Percentiles rank a stretch among this genome's conserved stretches.
Evolutionary conservation across 2,888 invertebrate species (phyloP).

Genomic region (Anticlea derivata): DNA sequence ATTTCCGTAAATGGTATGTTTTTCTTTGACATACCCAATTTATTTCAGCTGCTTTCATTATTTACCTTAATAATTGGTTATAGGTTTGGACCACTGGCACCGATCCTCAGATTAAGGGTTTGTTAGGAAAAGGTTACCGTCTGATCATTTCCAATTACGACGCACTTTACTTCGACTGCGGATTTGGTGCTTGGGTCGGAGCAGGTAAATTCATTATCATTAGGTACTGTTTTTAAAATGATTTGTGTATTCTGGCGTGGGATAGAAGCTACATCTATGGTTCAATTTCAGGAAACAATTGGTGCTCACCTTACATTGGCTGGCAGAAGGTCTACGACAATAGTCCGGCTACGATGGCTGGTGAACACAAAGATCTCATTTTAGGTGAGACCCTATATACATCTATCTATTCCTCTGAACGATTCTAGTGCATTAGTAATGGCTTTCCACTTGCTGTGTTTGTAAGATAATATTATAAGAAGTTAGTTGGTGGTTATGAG

Average conservation of each 20-base stretch:
- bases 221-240: background rate
- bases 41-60: no score
- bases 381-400: slow-evolving; percentile 83
- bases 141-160: slow-evolving; percentile 95
- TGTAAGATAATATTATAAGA: no score
- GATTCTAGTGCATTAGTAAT: no score
- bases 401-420: no score
- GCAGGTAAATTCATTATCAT: slow-evolving; percentile 61
- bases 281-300: slow-evolving; percentile 88
- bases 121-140: slow-evolving; percentile 88
- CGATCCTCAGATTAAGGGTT: slow-evolving; percentile 86
- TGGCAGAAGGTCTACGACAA: slow-evolving; percentile 95
- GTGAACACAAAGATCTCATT: slow-evolving; percentile 75
- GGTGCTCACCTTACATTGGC: slow-evolving; percentile 95
- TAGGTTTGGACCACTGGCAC: slow-evolving; percentile 89
- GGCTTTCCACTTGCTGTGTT: no score
- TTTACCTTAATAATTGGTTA: no score
- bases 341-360: slow-evolving; percentile 85
- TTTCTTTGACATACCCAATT: no score
- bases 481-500: no score
- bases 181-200: slow-evolving; percentile 92
- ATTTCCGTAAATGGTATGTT: no score
- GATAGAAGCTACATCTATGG: background rate
- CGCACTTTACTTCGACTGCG: slow-evolving; percentile 93
- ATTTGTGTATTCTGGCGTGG: background rate